Evolutionary conservation across 2,888 invertebrate genomes (phyloP), one percentile per base, ranked within the genome.

Genomic region (Rhamnusium bicolor): DNA sequence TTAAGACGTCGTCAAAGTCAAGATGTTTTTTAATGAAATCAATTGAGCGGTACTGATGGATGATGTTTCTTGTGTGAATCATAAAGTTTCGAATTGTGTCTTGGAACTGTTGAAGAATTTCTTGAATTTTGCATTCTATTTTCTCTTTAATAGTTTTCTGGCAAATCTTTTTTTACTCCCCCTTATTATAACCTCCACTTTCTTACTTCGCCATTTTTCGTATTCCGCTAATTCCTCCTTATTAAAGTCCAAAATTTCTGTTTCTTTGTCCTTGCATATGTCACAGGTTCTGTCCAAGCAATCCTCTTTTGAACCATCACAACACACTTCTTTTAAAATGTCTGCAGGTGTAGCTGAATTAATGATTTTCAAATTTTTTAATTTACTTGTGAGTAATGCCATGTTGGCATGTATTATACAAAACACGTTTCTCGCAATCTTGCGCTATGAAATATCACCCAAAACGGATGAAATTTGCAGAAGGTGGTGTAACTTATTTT

Each of bases 301-400:
- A 14, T 56, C 40, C 21, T 66, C 71, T n/a, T 19, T 71, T 58
- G 16, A 27, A 16, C 12, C 16, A 24, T 66, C 56, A 56, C 71
- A 71, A 40, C 71, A 71, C 27, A 47, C 7, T 56, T 71, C 71
- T 47, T 65, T 71, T 14, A 71, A n/a, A 14, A 71, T 63, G 27
- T 21, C 71, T 7, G 27, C 24, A 19, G 63, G 32, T 19, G 27
- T 49, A n/a, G 24, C 32, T 46, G 27, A 32, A 19, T 58, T 24
- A 66, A 66, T 46, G n/a, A 71, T 71, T 19, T 71, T 71, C 47
- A 14, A 16, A 16, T 3, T 16, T 47, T 47, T 47, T 47, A 5
- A 46, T 49, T 69, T 69, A 19, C 7, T 19, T 21, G 61, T 27
- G 19, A 62, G 61, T 40, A 62, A 53, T 63, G 21, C 6, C 2